Base-by-base conservation (phyloP, 2,797 vertebrate species). In the Acridotheres tristis region DNA sequence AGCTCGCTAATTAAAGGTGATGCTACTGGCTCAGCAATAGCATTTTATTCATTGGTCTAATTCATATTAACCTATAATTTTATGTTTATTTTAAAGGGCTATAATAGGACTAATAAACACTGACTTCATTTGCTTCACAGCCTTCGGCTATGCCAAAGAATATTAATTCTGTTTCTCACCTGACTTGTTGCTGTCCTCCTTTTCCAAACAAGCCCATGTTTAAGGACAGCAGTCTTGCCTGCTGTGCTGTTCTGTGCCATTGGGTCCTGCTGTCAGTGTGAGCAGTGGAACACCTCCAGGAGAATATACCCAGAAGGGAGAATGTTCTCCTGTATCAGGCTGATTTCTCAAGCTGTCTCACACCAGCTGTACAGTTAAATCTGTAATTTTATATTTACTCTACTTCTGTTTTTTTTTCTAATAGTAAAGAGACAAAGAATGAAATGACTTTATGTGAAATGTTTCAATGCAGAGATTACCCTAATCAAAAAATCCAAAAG, bases 41-140 rank as follows among this genome's bases (percentile, higher is more conserved):
- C 42, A 72, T 85, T 93, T 93, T 30, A 74, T 94, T 93, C 22
- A 45, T 61, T 74, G 27, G 27, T 40, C 9, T 71, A 17, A 47
- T 90, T 92, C 50, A 57, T 82, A 78, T 88, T 86, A 85, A 72
- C 57, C 21, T 83, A 10, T 77, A 85, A 87, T 85, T 87, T 72
- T 63, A 51, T 87, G 27, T 90, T 87, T 82, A 45, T 87, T 96
- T 94, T 89, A 54, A 87, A 74, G n/a, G 34, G 7, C 51, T 94
- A 4, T 50, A 67, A 54, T 87, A 79, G 32, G 47, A 85, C 50
- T 73, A 89, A 77, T 68, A 92, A 90, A 93, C 45, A 83, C 42
- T 42, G 65, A 66, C 16, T 85, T 90, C 3, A 58, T 92, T 87
- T 90, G 26, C 59, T 73, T 92, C 85, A 65, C 58, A 91, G 32